Conservation (phyloP, 1,140 invertebrate species). For the Heliconius hermathena region DNA sequence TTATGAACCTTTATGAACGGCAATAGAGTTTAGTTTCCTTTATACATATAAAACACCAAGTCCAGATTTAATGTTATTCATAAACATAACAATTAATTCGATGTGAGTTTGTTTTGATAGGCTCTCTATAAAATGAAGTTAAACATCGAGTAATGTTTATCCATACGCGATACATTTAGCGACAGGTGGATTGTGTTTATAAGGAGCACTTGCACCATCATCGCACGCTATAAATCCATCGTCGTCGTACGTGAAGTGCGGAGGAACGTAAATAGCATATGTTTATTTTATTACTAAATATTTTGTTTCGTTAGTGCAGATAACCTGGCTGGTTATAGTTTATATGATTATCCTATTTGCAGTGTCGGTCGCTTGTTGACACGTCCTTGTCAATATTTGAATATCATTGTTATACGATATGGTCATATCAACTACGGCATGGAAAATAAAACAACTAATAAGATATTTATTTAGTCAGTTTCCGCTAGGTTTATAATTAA, state of each 20-base stretch:
- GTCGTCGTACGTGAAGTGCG: conserved; percentile 41
- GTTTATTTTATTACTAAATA: conserved; percentile 65
- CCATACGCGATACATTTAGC: conserved; percentile 55
- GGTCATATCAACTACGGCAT: not conserved
- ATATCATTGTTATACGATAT: not conserved
- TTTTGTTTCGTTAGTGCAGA: conserved; percentile 53
- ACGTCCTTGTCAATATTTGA: not conserved
- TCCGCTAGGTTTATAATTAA: conserved; percentile 25
- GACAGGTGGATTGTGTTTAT: conserved; percentile 58
- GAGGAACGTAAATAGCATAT: conserved; percentile 48
- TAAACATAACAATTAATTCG: conserved; percentile 54
- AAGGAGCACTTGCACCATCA: conserved; percentile 37
- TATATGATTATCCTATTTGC: conserved; percentile 32
- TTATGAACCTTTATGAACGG: not conserved
- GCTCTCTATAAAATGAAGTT: conserved; percentile 42
- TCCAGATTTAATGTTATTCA: conserved; percentile 44
- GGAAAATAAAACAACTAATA: not conserved
- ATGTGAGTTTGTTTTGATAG: conserved; percentile 53
- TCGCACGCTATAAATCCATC: conserved; percentile 62
- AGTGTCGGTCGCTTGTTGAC: not conserved
- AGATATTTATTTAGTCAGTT: not conserved
- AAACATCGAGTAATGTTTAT: conserved; percentile 50
- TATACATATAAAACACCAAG: not conserved
- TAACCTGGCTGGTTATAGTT: conserved; percentile 33
- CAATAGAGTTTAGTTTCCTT: conserved; percentile 2